Conservation (phyloP, 2,113 vertebrate genomes). For the Cyphomyrus plagiostoma region DNA sequence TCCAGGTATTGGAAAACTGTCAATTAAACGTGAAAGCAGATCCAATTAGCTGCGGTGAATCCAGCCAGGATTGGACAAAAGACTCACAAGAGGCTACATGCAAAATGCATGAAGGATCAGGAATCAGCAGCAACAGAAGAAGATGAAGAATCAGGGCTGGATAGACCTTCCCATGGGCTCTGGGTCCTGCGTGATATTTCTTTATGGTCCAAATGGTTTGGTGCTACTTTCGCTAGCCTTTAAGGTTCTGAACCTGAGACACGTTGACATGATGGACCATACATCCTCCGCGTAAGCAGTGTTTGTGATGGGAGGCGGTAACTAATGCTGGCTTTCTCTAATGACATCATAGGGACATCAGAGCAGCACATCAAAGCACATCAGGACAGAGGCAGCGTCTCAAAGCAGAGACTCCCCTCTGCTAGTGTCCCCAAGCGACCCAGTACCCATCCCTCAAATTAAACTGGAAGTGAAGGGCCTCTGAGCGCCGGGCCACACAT, state of each 20-base stretch:
- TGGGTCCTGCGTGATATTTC: neutral
- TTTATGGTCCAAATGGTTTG: neutral
- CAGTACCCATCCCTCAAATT: neutral
- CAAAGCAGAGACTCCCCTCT: neutral
- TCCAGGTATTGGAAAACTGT: neutral
- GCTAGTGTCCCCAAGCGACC: neutral
- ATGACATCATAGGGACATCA: constrained; percentile 3
- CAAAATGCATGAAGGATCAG: neutral
- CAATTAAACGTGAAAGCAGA: neutral
- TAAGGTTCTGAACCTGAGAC: neutral
- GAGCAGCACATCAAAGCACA: neutral
- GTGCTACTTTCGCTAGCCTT: neutral
- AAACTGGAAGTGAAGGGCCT: neutral
- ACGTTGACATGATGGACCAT: neutral
- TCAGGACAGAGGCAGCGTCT: neutral
- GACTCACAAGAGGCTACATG: neutral
- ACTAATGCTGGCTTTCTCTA: too few species aligned
- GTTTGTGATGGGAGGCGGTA: neutral
- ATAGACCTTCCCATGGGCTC: neutral
- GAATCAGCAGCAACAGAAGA: neutral
- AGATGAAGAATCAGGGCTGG: neutral
- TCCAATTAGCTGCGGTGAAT: constrained; percentile 9
- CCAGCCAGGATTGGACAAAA: neutral
- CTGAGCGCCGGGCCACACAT: neutral
- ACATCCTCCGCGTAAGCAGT: neutral